Evolutionary conservation across 2,113 vertebrate genomes (phyloP).

Genomic region (Morone chrysops): DNA sequence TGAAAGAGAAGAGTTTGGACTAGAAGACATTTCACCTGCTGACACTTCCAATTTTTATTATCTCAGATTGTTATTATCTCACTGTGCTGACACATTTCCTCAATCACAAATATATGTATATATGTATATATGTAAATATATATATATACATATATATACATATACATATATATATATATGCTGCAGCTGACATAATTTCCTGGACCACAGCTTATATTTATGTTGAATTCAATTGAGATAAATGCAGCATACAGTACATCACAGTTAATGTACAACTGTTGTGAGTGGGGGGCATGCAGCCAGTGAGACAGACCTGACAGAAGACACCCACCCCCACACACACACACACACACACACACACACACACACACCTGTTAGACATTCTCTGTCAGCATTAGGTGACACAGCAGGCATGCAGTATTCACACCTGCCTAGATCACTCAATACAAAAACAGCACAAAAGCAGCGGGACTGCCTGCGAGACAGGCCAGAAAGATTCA

Average conservation of each 20-base stretch:
- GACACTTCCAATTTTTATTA: slow-evolving; percentile 12
- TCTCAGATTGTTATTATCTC: neutral
- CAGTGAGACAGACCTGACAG: slow-evolving; percentile 23
- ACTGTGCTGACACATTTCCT: neutral
- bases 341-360: slow-evolving; percentile 30
- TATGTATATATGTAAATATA: too few relatives aligned
- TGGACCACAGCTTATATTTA: slow-evolving; percentile 18
- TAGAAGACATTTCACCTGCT: neutral
- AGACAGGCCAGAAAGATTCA: slow-evolving; percentile 28
- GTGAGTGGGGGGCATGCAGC: neutral
- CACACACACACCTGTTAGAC: slow-evolving; percentile 60
- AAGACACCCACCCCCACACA: slow-evolving; percentile 6
- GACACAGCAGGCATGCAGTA: slow-evolving; percentile 56
- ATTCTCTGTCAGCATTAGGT: slow-evolving; percentile 55
- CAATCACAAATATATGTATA: neutral
- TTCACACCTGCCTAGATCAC: slow-evolving; percentile 66
- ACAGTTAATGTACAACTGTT: neutral
- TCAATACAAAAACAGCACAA: slow-evolving; percentile 45
- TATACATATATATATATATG: too few relatives aligned
- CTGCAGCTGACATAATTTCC: slow-evolving; percentile 15
- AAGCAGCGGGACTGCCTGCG: neutral
- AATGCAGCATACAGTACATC: slow-evolving; percentile 5
- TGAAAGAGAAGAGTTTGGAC: neutral
- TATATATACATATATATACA: too few relatives aligned
- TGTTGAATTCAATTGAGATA: slow-evolving; percentile 15